phyloP scores from a whole-genome alignment of 2,113 vertebrate species.

The Mustela lutreola region DNA sequence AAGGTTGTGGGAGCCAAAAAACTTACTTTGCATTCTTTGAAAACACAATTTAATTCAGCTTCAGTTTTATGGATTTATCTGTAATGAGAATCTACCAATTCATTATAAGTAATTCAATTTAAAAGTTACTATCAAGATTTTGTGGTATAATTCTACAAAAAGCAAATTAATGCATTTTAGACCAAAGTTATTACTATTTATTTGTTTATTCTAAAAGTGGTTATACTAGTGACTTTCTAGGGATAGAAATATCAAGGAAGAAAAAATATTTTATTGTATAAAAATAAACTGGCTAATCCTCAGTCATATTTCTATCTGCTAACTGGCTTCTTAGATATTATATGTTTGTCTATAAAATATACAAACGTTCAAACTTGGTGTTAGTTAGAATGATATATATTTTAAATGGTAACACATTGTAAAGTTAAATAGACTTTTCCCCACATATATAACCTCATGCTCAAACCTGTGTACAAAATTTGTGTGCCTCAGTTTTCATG shows the following conservation, averaged over 20 bases:
- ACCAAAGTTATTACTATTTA: background rate
- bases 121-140: background rate
- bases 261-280: too few relatives aligned
- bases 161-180: background rate
- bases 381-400: background rate
- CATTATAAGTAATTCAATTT: background rate
- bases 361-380: background rate
- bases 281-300: background rate
- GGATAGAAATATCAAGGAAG: background rate
- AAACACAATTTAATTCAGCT: slow-evolving; percentile 22
- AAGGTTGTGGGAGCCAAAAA: background rate
- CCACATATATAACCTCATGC: background rate
- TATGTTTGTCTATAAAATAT: background rate
- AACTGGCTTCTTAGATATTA: background rate
- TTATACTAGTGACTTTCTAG: background rate
- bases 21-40: background rate
- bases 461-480: background rate
- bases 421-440: slow-evolving; percentile 34
- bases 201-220: slow-evolving; percentile 1
- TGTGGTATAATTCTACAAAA: background rate
- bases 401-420: background rate
- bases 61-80: background rate
- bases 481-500: background rate
- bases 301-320: background rate
- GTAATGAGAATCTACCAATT: background rate